Conservation (phyloP, 1,140 invertebrate species). For the Littorina saxatilis region DNA sequence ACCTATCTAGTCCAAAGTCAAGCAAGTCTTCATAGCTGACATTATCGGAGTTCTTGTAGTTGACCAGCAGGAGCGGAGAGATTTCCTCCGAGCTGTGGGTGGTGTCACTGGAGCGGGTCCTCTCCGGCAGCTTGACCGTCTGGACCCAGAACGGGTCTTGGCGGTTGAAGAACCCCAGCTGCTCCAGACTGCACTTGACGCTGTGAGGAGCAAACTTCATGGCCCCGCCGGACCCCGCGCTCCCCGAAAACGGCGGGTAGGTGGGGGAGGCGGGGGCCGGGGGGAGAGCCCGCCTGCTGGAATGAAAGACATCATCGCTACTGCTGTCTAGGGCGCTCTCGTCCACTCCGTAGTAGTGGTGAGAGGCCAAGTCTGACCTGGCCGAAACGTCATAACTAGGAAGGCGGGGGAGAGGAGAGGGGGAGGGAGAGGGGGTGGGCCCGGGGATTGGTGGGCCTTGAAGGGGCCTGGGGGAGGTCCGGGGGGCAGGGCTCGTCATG, state of each 20-base stretch:
- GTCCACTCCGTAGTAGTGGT: slow-evolving; percentile 35
- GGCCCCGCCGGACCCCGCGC: neutral
- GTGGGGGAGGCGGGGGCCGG: slow-evolving; percentile 7
- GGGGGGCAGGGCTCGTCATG: slow-evolving; percentile 34
- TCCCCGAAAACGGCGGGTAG: neutral
- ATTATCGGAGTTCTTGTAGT: slow-evolving; percentile 78
- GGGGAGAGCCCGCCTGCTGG: slow-evolving; percentile 29
- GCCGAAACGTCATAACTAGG: slow-evolving; percentile 5
- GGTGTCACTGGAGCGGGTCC: slow-evolving; percentile 25
- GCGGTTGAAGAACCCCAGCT: slow-evolving; percentile 69
- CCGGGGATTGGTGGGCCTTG: slow-evolving; percentile 1
- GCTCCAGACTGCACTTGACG: slow-evolving; percentile 63
- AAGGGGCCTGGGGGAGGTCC: neutral
- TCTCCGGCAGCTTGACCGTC: slow-evolving; percentile 46
- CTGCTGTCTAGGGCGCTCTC: neutral
- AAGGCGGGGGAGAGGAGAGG: too few relatives aligned
- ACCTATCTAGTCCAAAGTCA: slow-evolving; percentile 88
- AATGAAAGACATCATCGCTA: slow-evolving; percentile 33
- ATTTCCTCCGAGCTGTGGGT: slow-evolving; percentile 49
- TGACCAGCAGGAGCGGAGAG: slow-evolving; percentile 64
- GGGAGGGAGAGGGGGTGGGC: slow-evolving; percentile 19
- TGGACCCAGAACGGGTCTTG: slow-evolving; percentile 70
- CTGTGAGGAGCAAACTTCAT: slow-evolving; percentile 55
- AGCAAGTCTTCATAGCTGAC: slow-evolving; percentile 94
- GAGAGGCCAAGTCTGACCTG: slow-evolving; percentile 9